Evolutionary conservation across 2,113 vertebrate genomes (phyloP).

Genomic region (Ovibos moschatus): DNA sequence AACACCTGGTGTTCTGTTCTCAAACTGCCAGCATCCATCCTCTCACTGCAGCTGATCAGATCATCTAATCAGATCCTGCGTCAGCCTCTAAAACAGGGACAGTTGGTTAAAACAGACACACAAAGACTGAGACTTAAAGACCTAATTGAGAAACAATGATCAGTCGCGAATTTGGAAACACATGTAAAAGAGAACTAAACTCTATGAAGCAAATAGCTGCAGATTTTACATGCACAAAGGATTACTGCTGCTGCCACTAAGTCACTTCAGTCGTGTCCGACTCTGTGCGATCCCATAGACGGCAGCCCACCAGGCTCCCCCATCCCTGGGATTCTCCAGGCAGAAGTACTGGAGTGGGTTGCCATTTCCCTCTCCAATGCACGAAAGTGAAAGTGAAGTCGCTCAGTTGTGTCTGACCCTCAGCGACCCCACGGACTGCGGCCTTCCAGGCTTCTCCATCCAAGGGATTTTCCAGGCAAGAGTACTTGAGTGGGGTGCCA

Average conservation of each 20-base stretch:
- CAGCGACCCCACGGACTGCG: no score
- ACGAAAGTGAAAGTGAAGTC: no score
- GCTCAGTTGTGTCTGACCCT: no score
- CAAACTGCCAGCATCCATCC: not conserved
- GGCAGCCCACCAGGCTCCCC: no score
- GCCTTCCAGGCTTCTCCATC: no score
- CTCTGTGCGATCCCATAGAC: accelerated
- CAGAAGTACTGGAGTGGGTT: no score
- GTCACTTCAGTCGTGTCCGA: no score
- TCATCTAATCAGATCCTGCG: not conserved
- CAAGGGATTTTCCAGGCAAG: no score
- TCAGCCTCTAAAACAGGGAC: not conserved
- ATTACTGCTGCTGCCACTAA: not conserved
- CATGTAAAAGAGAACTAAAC: not conserved
- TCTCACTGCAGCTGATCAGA: not conserved
- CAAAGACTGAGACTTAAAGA: not conserved
- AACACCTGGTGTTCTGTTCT: not conserved
- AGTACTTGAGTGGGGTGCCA: no score
- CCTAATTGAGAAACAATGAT: not conserved
- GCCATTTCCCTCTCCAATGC: no score
- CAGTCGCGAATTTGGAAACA: not conserved
- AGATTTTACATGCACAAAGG: not conserved
- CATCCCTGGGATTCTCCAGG: no score
- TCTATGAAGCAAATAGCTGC: not conserved
- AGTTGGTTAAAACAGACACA: not conserved